Evolutionary conservation across 2,888 invertebrate species (phyloP), one percentile per base, ranked within the genome.

Genomic region (Calliphora vomitoria): DNA sequence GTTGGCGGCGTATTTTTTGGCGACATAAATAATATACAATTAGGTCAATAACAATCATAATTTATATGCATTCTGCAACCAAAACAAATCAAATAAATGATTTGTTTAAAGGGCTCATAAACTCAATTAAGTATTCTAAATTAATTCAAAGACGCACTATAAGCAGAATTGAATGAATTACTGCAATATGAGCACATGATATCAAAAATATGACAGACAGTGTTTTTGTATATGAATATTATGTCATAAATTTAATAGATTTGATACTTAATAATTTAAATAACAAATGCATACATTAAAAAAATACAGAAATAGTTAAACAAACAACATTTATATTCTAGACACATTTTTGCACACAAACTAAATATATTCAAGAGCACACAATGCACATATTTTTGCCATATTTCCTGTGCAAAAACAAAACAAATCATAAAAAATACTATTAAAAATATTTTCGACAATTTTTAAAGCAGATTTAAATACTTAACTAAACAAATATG

Each of bases 361-460:
- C 5, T 35, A 6, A 35, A 76, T 71, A 64, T 72, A 72, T 84
- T 84, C 64, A 71, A 72, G 58, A 84, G 66, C 64, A 72, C 47
- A 71, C 58, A 84, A 41, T 79, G 84, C 64, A 72, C 20, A 38
- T 31, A 50, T 64, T 18, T 78, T 71, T 72, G 62, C 13, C 72
- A 74, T 47, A 79, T 74, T 84, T 79, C 72, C 58, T 83, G 71
- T 83, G 69, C 64, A 76, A 76, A 55, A 81, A 53, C 4, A 58
- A 68, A 74, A 53, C 4, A 18, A 75, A 31, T 15, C n/a, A 38
- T 25, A 35, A 15, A 72, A 25, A 55, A 66, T 60, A 4, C 8
- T 8, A 68, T 31, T 68, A 20, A n/a, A 47, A 50, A 11, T 31
- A 11, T 69, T 15, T 50, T 69, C n/a, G 50, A 50, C 10, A 31